Percentiles rank a stretch among this genome's conserved stretches.
phyloP scores from a whole-genome alignment of 2,797 vertebrate species.

The Gambusia yucatana region DNA sequence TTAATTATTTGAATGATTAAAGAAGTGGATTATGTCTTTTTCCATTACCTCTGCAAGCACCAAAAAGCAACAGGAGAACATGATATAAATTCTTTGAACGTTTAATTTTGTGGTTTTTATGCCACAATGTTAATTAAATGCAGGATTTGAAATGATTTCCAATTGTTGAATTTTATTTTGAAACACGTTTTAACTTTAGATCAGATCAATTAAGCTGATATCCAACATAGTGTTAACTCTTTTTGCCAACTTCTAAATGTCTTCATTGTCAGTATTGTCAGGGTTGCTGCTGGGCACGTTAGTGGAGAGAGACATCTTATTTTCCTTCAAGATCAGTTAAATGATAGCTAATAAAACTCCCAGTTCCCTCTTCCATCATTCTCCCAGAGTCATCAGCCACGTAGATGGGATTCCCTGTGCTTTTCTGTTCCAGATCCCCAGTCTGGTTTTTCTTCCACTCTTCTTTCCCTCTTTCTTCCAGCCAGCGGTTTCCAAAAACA shows the following conservation, averaged over 20 bases:
- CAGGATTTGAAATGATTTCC: too few relatives aligned
- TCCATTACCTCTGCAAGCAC: neutral
- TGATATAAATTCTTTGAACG: too few relatives aligned
- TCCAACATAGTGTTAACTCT: neutral
- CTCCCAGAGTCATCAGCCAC: constrained; percentile 64
- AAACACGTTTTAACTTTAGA: neutral
- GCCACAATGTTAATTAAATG: neutral
- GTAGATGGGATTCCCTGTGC: constrained; percentile 73
- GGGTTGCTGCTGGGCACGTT: constrained; percentile 14
- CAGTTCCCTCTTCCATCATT: constrained; percentile 23
- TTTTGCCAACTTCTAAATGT: neutral
- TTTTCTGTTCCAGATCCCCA: constrained; percentile 59
- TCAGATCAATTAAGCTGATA: neutral
- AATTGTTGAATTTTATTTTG: neutral
- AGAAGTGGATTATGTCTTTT: neutral
- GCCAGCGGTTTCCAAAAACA: constrained; percentile 20
- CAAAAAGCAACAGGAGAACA: neutral
- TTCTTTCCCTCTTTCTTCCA: constrained; percentile 10
- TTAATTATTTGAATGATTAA: neutral
- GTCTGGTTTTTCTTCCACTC: constrained; percentile 30
- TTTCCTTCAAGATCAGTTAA: constrained; percentile 32
- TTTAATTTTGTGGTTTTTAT: neutral
- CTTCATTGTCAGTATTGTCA: neutral
- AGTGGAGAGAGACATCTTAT: constrained; percentile 29
- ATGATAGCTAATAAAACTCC: constrained; percentile 23